Conservation (phyloP, 2,888 invertebrate genomes). For the Dynastes grantii region DNA sequence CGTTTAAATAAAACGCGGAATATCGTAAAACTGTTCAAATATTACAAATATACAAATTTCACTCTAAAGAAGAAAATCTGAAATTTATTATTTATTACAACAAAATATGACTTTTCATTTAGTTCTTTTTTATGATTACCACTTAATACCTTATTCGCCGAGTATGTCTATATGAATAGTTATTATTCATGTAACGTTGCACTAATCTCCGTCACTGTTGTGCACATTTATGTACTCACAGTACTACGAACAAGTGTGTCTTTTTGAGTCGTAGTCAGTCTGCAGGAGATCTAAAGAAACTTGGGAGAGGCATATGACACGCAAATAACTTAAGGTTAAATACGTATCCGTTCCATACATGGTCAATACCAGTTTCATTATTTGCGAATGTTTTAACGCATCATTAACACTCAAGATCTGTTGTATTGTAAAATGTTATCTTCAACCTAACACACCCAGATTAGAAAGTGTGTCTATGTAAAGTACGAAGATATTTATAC, state of each 20-base stretch:
- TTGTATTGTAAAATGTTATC: constrained; percentile 18
- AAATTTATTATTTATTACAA: too few relatives aligned
- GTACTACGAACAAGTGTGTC: constrained; percentile 5
- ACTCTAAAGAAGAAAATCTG: too few relatives aligned
- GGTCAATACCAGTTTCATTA: constrained; percentile 24
- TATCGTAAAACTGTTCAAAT: too few relatives aligned
- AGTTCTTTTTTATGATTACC: too few relatives aligned
- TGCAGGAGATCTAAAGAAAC: constrained; percentile 1
- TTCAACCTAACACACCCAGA: neutral
- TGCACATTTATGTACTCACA: neutral
- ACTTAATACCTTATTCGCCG: too few relatives aligned
- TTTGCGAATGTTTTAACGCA: constrained; percentile 7
- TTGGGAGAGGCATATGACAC: constrained; percentile 18
- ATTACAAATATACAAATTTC: too few relatives aligned
- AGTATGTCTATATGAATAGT: neutral
- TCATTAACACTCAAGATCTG: neutral
- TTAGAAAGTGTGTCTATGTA: neutral
- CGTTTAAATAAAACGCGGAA: neutral
- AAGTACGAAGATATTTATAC: neutral
- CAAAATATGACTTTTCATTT: neutral
- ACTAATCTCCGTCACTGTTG: constrained; percentile 5
- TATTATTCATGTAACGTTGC: neutral
- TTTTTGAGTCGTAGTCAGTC: neutral
- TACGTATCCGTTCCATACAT: constrained; percentile 1
- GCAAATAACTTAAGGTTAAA: constrained; percentile 20